Conservation (phyloP, 2,797 vertebrate species). For the Lacerta agilis region DNA sequence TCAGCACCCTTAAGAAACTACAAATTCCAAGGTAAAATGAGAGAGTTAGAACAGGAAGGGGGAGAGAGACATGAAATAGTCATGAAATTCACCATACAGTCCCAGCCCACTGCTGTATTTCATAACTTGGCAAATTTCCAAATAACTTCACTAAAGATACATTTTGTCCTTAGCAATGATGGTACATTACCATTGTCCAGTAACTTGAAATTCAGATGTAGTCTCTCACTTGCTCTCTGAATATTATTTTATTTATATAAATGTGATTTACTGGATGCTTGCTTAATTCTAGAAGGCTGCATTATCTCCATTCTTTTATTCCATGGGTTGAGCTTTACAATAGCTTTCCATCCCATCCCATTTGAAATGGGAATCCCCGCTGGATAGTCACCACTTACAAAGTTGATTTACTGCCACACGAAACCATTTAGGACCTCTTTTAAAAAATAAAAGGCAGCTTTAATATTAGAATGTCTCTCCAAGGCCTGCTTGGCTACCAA, state of each 20-base stretch:
- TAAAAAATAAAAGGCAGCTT: slow-evolving; percentile 54
- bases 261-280: slow-evolving; percentile 36
- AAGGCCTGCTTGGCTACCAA: slow-evolving; percentile 63
- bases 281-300: slow-evolving; percentile 23
- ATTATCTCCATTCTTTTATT: slow-evolving; percentile 30
- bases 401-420: slow-evolving; percentile 58
- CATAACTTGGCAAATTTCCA: background rate
- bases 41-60: background rate
- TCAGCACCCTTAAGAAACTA: too few species aligned
- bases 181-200: slow-evolving; percentile 10
- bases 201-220: slow-evolving; percentile 22
- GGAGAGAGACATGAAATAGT: background rate
- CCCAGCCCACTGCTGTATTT: background rate
- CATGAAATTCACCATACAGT: background rate
- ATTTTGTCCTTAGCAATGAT: slow-evolving; percentile 18
- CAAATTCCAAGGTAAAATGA: background rate
- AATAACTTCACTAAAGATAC: slow-evolving; percentile 13
- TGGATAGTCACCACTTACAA: slow-evolving; percentile 37
- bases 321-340: slow-evolving; percentile 16
- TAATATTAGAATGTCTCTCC: slow-evolving; percentile 67
- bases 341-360: background rate
- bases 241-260: background rate
- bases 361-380: slow-evolving; percentile 23
- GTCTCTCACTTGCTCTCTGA: background rate
- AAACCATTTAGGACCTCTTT: slow-evolving; percentile 51